Evolutionary conservation across 2,888 invertebrate genomes (phyloP), one percentile per base, ranked within the genome.

Genomic region (Pristionchus entomophagus): DNA sequence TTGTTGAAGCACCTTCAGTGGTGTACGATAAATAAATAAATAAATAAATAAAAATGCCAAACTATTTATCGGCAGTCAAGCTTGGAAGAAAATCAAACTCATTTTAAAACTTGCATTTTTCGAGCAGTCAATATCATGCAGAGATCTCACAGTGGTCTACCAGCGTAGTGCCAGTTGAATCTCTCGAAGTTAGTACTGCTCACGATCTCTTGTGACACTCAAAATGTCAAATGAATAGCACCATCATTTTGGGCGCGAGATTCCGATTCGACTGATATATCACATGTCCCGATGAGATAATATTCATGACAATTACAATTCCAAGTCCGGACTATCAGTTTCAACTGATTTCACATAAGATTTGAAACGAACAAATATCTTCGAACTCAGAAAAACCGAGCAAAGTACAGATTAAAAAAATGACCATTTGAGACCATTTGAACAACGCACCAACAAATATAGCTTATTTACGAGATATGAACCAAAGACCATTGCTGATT

Each of bases 351-450:
- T 98, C 98, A 94, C 98, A 98, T 94, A 98, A 97, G 94, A 99
- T 99, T 94, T 99, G 98, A 2, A 98, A 98, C 88, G 98, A 97
- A 94, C 99, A 98, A 94, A 97, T 97, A 95, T 98, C 98, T 92
- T 97, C 96, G 49, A 99, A 98, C 82, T 86, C 2, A 62, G 8
- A 26, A 2, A 32, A 5, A n/a, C 12, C 29, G 22, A 26, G 19
- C 6, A 8, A 22, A 22, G 8, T 14, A 59, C 22, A 22, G 19
- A n/a, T n/a, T n/a, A n/a, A n/a, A n/a, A n/a, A n/a, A n/a, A n/a
- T n/a, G n/a, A n/a, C n/a, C n/a, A n/a, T n/a, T n/a, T n/a, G n/a
- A n/a, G n/a, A n/a, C n/a, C n/a, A n/a, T n/a, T n/a, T n/a, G n/a
- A n/a, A n/a, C n/a, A n/a, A n/a, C n/a, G n/a, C n/a, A n/a, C n/a